Evolutionary conservation across 1,140 invertebrate species (phyloP).

Genomic region (Ridgeia piscesae): DNA sequence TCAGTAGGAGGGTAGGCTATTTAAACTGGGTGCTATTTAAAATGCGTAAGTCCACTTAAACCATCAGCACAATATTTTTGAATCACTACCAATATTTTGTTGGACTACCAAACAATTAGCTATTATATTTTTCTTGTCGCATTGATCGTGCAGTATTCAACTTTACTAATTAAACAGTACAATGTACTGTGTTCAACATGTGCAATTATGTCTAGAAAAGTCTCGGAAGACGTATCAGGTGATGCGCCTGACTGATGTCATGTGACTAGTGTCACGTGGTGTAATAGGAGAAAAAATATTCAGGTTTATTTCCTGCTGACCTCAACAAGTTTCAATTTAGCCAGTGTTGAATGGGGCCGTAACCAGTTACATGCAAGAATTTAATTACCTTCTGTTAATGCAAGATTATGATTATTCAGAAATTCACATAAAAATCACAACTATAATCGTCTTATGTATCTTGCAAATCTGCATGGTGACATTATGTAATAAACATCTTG

Average conservation of each 20-base stretch:
- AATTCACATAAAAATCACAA: neutral
- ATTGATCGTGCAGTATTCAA: neutral
- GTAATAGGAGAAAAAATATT: neutral
- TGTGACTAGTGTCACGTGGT: neutral
- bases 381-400: neutral
- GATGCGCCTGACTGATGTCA: neutral
- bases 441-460: no score
- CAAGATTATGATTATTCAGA: neutral
- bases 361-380: neutral
- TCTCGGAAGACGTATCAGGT: neutral
- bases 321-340: neutral
- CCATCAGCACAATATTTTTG: no score
- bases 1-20: neutral
- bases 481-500: neutral
- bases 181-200: neutral
- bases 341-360: neutral
- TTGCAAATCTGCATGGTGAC: no score
- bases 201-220: neutral
- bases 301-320: no score
- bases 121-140: neutral
- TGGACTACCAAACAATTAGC: neutral
- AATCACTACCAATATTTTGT: neutral
- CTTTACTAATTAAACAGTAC: neutral
- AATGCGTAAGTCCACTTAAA: no score
- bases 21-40: neutral